phyloP scores from a whole-genome alignment of 2,797 vertebrate species.

The Dryobates pubescens region DNA sequence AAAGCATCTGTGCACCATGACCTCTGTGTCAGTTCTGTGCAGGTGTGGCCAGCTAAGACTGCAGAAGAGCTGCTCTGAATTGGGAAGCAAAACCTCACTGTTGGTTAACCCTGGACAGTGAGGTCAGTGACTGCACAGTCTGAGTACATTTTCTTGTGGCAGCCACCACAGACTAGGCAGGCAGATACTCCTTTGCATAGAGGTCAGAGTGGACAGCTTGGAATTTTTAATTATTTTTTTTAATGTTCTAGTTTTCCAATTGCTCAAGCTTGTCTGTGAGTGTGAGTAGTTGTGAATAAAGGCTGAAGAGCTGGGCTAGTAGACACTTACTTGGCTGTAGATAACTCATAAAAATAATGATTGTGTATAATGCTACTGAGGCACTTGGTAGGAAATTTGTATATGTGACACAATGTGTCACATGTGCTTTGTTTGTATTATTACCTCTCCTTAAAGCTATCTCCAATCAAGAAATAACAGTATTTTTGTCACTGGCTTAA shows the following conservation, averaged over 20 bases:
- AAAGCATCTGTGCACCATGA: accelerated
- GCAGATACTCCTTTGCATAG: background rate
- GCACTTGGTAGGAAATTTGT: background rate
- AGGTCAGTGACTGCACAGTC: background rate
- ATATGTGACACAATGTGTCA: background rate
- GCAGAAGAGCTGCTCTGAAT: background rate
- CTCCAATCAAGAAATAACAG: background rate
- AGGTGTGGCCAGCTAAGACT: accelerated
- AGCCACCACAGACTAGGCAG: background rate
- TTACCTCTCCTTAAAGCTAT: background rate
- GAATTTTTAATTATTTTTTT: background rate
- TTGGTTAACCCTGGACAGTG: background rate
- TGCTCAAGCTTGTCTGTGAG: background rate
- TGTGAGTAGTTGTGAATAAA: background rate
- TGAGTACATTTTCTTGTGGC: background rate
- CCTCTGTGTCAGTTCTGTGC: accelerated
- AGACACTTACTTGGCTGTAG: background rate
- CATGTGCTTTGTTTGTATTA: background rate
- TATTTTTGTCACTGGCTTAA: background rate
- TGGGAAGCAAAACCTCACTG: background rate
- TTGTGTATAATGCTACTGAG: background rate
- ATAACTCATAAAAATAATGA: background rate
- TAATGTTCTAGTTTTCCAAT: background rate
- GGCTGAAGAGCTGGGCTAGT: background rate
- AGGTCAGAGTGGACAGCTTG: background rate